phyloP scores from a whole-genome alignment of 2,888 invertebrate species.

The Bimastos eiseni region DNA sequence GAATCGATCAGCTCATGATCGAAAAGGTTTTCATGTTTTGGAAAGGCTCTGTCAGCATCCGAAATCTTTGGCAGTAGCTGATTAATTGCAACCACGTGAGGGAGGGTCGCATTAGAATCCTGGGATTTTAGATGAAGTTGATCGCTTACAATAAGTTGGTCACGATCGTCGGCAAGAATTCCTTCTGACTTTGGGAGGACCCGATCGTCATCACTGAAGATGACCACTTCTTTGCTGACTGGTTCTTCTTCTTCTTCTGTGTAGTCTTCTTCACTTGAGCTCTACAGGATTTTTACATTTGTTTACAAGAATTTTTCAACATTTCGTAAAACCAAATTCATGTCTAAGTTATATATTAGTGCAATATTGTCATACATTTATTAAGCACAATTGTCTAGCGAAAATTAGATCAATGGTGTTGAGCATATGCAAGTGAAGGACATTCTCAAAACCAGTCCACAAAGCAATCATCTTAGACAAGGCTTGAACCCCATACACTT shows the following conservation, averaged over 20 bases:
- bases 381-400: too few relatives aligned
- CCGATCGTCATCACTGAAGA: neutral
- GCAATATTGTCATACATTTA: too few relatives aligned
- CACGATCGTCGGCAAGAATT: neutral
- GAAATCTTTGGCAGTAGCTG: neutral
- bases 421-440: too few relatives aligned
- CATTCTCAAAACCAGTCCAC: too few relatives aligned
- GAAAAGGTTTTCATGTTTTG: neutral
- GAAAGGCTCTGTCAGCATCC: neutral
- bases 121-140: neutral
- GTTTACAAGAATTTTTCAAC: neutral
- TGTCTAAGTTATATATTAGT: too few relatives aligned
- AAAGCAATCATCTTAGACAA: too few relatives aligned
- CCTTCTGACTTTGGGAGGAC: neutral
- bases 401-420: too few relatives aligned
- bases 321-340: neutral
- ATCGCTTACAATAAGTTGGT: neutral
- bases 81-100: neutral
- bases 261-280: constrained; percentile 3
- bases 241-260: neutral
- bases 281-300: neutral
- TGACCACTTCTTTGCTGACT: neutral
- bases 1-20: neutral
- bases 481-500: too few relatives aligned
- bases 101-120: neutral